A percentile compares a stretch with the other conserved stretches of the same genome.
Conservation (phyloP, 1,140 invertebrate species). For the Drosophila takahashii region DNA sequence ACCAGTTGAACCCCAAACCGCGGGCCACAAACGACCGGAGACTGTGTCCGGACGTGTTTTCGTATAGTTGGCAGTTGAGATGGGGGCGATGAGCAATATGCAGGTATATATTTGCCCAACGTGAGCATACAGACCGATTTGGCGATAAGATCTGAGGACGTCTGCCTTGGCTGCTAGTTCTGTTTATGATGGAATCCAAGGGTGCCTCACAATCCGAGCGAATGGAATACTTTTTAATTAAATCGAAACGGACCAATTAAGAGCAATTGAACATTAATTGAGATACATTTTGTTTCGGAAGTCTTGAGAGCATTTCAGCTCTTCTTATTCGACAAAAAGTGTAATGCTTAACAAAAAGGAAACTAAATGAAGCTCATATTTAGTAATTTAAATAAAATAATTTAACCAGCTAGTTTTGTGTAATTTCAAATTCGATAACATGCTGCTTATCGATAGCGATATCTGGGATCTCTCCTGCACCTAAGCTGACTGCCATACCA, state of each 20-base stretch:
- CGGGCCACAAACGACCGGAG: slow-evolving; percentile 16
- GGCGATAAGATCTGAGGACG: slow-evolving; percentile 56
- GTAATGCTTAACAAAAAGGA: too few relatives aligned
- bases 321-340: too few relatives aligned
- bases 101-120: slow-evolving; percentile 69
- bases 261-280: slow-evolving; percentile 47
- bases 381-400: too few relatives aligned
- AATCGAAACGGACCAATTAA: slow-evolving; percentile 41
- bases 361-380: too few relatives aligned
- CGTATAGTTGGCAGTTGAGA: slow-evolving; percentile 47
- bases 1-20: slow-evolving; percentile 40
- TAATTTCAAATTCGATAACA: slow-evolving; percentile 2
- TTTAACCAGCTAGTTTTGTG: not conserved
- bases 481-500: slow-evolving; percentile 17
- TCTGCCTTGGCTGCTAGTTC: slow-evolving; percentile 31
- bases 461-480: not conserved
- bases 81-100: slow-evolving; percentile 32
- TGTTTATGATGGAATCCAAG: slow-evolving; percentile 43
- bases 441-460: not conserved
- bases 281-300: too few relatives aligned
- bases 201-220: slow-evolving; percentile 7
- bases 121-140: slow-evolving; percentile 70
- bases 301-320: too few relatives aligned
- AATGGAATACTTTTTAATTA: slow-evolving; percentile 36
- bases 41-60: slow-evolving; percentile 34